Evolutionary conservation across 2,888 invertebrate genomes (phyloP), one percentile per base, ranked within the genome.

Genomic region (Pollenia angustigena): DNA sequence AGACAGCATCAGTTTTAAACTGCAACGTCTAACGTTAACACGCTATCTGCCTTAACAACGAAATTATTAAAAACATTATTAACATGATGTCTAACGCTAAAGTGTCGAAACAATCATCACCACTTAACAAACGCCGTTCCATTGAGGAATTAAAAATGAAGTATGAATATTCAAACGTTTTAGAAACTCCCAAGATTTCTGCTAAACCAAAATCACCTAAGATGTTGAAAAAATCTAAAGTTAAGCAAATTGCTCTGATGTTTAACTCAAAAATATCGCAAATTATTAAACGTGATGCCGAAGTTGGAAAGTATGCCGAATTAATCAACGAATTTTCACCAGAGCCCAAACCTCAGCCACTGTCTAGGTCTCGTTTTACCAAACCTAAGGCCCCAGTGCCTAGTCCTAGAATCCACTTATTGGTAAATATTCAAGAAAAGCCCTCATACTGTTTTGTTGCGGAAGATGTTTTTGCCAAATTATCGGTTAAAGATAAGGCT

Each of bases 401-500:
- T 7, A 87, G 79, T 64, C 89, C 89, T 3, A 80, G 88, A 14
- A 46, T 14, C 44, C 58, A 42, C 50, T 64, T 46, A 50, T 12
- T 48, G 16, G 44, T 18, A 9, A 71, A 58, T 10, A 14, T 56
- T 1, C 8, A 40, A 4, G 1, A 16, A 11, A 66, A 74, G 50
- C 12, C 48, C 14, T 46, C 46, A 6, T 32, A 16, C 12, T 91
- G 91, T 32, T 88, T 93, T 6, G 88, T 91, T 0, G 90, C 92
- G 11, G 92, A 92, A 75, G 92, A 92, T 60, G 91, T 90, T 0
- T 92, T 92, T 62, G 90, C 88, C 4, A 90, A 91, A 62, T 81
- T 93, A 16, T 91, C 91, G 1, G 93, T 93, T 1, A 92, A 91
- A 85, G 93, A 93, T 48, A 93, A 92, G 58, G 92, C 90, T 1